Base-by-base conservation (phyloP, 2,797 vertebrate genomes). In the Luscinia megarhynchos region DNA sequence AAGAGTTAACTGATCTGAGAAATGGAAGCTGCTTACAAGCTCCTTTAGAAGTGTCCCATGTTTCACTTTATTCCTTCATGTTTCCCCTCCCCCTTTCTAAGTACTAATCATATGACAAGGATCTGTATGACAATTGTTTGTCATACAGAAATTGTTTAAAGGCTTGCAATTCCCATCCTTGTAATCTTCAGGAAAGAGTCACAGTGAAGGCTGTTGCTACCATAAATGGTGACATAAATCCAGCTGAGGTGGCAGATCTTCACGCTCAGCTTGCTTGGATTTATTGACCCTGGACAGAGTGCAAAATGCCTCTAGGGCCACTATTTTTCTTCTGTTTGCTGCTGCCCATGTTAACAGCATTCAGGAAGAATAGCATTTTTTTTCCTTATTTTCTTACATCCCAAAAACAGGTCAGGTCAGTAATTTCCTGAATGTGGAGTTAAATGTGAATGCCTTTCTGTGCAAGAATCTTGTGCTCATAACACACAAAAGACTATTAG, bases 161-260 rank as follows among this genome's bases (percentile, higher is more conserved):
- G 54, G 69, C n/a, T 89, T 95, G 72, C 68, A 40, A 11, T 87
- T 87, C 69, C 54, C 11, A 0, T 50, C 72, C 82, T 87, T 78
- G 50, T 83, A 87, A 73, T 64, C 82, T 87, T 81, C 26, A 54
- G 75, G 66, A 74, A 83, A 53, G 57, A 84, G 58, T 78, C 46
- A 34, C 41, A 40, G 72, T 89, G 76, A 80, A 83, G 64, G 57
- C 54, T 85, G 32, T 90, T 85, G 66, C 87, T 94, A 64, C 92
- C 69, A 69, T 93, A 91, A 95, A 84, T 90, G 92, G 93, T 80
- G 92, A 78, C 79, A 77, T 75, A 94, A 95, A 94, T 83, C 85
- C 58, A 89, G 0, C 57, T 62, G 40, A 84, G 51, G 79, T 94
- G 79, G 61, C 23, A 7, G 50, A 72, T 94, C 58, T 80, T 93